Evolutionary conservation across 2,888 invertebrate genomes (phyloP).

Genomic region (Cerastis leucographa): DNA sequence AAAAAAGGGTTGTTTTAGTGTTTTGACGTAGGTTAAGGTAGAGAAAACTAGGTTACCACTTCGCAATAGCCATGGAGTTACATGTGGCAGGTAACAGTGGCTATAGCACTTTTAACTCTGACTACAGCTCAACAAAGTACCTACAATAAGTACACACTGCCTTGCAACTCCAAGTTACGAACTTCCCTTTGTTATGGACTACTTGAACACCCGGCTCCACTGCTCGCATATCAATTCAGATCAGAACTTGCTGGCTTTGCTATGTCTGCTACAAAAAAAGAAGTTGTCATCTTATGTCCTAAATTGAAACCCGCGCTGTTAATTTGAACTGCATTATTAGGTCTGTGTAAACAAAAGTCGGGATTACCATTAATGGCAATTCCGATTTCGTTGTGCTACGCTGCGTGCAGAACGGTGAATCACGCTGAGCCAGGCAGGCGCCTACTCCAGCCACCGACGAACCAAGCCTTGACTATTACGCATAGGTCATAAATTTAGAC

Average conservation of each 20-base stretch:
- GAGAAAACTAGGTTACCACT: not conserved
- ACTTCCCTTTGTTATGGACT: not conserved
- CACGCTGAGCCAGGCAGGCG: slow-evolving; percentile 70
- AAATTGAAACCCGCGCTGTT: slow-evolving; percentile 40
- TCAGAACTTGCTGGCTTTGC: not conserved
- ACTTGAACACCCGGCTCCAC: not conserved
- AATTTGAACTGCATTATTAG: slow-evolving; percentile 53
- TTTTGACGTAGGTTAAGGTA: not conserved
- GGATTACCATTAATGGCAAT: slow-evolving; percentile 70
- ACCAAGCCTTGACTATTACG: slow-evolving; percentile 60
- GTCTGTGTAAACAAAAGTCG: slow-evolving; percentile 50
- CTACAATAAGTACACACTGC: not conserved
- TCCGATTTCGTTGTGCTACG: slow-evolving; percentile 57
- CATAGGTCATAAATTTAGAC: slow-evolving; percentile 66
- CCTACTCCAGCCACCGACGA: slow-evolving; percentile 61
- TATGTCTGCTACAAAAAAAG: not conserved
- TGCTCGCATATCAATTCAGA: not conserved
- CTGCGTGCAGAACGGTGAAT: slow-evolving; percentile 68
- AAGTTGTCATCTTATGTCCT: not conserved
- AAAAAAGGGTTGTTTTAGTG: not conserved
- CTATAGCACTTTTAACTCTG: not conserved
- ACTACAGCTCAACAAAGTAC: not conserved
- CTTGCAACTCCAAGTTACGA: not conserved
- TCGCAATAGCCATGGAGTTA: not conserved
- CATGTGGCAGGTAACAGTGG: not conserved